Conservation (phyloP, 2,888 invertebrate species). For the Augochlorella aurata region DNA sequence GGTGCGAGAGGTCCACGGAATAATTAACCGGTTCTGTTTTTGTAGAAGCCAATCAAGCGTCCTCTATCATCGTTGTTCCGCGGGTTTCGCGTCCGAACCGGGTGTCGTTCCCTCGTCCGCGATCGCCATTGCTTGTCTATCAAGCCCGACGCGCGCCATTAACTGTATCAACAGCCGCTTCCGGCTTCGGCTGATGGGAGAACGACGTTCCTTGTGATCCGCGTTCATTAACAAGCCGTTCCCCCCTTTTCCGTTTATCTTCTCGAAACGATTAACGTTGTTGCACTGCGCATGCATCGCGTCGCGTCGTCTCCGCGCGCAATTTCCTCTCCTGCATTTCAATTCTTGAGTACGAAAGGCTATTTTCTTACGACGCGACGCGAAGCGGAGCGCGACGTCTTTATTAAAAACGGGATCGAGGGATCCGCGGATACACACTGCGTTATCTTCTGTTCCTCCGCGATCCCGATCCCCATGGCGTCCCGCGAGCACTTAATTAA, state of each 20-base stretch:
- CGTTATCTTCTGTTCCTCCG: neutral
- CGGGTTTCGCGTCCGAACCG: slow-evolving; percentile 44
- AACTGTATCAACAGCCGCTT: slow-evolving; percentile 71
- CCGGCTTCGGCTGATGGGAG: slow-evolving; percentile 44
- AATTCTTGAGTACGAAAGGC: neutral
- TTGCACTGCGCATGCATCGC: neutral
- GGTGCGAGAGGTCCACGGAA: slow-evolving; percentile 52
- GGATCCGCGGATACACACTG: neutral
- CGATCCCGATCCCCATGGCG: neutral
- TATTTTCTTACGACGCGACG: neutral
- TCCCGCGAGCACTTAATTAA: slow-evolving; percentile 1
- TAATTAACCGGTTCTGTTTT: slow-evolving; percentile 76
- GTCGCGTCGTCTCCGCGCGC: neutral
- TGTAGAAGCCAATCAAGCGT: slow-evolving; percentile 74
- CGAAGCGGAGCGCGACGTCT: neutral
- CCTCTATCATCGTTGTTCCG: slow-evolving; percentile 56
- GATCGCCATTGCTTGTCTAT: slow-evolving; percentile 60
- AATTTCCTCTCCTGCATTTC: slow-evolving; percentile 2
- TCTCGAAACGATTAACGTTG: slow-evolving; percentile 10
- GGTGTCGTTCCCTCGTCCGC: slow-evolving; percentile 38
- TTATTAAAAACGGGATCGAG: neutral
- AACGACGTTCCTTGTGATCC: slow-evolving; percentile 26
- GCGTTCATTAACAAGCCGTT: slow-evolving; percentile 34
- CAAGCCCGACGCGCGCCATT: slow-evolving; percentile 65
- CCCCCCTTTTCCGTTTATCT: neutral